Conservation (phyloP, 2,888 invertebrate genomes). For the Chorisops tibialis region DNA sequence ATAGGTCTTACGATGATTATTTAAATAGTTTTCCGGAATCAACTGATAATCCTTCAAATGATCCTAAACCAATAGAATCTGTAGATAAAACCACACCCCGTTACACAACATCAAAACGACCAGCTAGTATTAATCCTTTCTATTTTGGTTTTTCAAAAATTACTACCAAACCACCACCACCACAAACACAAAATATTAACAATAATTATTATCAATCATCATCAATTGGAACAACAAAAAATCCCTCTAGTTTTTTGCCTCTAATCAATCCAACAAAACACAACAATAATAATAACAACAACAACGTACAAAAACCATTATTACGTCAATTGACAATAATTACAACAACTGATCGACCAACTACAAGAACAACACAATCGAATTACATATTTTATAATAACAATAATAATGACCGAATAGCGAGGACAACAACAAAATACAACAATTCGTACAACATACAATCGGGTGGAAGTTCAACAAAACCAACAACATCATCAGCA, state of each 20-base stretch:
- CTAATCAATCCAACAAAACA: not conserved
- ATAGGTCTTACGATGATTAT: constrained; percentile 23
- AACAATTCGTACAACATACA: too few relatives aligned
- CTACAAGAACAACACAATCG: constrained; percentile 7
- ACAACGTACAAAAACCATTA: constrained; percentile 33
- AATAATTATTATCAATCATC: constrained; percentile 5
- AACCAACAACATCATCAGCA: too few relatives aligned
- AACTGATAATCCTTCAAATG: constrained; percentile 16
- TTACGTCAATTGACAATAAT: constrained; percentile 25
- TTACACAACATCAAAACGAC: constrained; percentile 31
- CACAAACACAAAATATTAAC: constrained; percentile 20
- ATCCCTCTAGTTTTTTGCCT: constrained; percentile 29
- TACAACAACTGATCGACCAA: constrained; percentile 37
- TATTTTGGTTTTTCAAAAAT: constrained; percentile 30
- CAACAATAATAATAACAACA: constrained; percentile 20
- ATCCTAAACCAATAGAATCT: constrained; percentile 4
- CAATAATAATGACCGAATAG: not conserved
- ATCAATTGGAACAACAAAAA: constrained; percentile 5
- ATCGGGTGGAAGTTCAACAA: constrained; percentile 1
- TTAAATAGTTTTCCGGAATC: constrained; percentile 18
- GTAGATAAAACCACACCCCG: constrained; percentile 4
- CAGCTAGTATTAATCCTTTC: constrained; percentile 32
- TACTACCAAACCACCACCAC: constrained; percentile 9
- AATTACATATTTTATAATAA: not conserved
- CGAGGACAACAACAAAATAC: not conserved